Conservation (phyloP, 1,140 invertebrate genomes). For the Kradibia gibbosae region DNA sequence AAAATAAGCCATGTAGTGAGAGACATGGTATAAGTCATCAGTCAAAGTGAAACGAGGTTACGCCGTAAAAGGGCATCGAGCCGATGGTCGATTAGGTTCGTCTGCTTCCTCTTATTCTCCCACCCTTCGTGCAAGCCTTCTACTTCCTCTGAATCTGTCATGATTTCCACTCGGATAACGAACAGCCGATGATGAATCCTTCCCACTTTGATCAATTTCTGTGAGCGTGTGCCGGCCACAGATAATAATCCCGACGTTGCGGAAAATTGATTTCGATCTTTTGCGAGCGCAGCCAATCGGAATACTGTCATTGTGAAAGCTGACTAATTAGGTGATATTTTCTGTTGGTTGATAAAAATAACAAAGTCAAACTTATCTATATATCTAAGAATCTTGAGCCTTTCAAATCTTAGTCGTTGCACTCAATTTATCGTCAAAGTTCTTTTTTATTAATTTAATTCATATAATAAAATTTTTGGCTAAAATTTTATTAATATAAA, state of each 20-base stretch:
- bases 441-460: too few species aligned
- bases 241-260: neutral
- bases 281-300: neutral
- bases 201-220: slow-evolving; percentile 43
- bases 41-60: slow-evolving; percentile 45
- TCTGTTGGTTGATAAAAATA: neutral
- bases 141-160: slow-evolving; percentile 21
- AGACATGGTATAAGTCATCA: slow-evolving; percentile 19
- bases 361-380: too few species aligned
- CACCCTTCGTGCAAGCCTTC: neutral
- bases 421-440: too few species aligned
- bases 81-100: slow-evolving; percentile 33
- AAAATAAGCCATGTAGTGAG: slow-evolving; percentile 15
- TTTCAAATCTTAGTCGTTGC: too few species aligned
- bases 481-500: too few species aligned
- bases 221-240: neutral
- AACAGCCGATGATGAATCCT: slow-evolving; percentile 43
- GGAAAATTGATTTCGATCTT: slow-evolving; percentile 40
- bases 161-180: slow-evolving; percentile 39
- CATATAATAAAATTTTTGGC: too few species aligned
- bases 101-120: neutral
- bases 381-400: too few species aligned
- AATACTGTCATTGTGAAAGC: neutral
- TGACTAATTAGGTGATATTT: neutral
- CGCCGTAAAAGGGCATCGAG: neutral